A percentile compares a stretch with the other conserved stretches of the same genome.
These are phyloP conservation scores for Hydrotaea diabolus DNA, from an alignment of 2,888 invertebrate species.

Conservation along the genomic window DNA sequence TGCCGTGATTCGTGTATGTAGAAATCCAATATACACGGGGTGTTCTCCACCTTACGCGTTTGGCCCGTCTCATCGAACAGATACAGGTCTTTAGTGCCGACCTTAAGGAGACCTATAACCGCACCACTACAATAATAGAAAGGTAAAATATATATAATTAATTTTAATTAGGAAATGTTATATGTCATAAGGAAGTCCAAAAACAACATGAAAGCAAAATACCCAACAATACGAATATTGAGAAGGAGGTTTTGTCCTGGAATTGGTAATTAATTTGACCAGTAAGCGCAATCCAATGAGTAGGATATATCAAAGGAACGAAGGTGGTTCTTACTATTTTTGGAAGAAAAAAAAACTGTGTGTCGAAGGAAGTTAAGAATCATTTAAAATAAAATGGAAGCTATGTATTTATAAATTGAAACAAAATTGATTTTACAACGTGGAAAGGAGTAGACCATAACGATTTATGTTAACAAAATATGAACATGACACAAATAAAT, in stretches of 20 bases:
- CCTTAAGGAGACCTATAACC: conserved; percentile 93
- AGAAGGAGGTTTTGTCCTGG: not conserved
- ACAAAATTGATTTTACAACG: not conserved
- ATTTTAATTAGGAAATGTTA: conserved; percentile 15
- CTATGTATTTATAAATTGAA: not conserved
- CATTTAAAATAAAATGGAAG: conserved; percentile 14
- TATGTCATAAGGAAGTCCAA: conserved; percentile 17
- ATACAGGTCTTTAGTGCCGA: conserved; percentile 94
- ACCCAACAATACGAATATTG: not conserved
- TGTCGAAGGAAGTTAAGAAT: not conserved
- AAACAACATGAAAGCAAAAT: not conserved
- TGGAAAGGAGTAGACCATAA: not conserved
- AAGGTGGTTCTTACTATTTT: not conserved
- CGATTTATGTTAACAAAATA: not conserved
- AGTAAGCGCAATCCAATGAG: not conserved
- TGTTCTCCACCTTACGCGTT: conserved; percentile 89
- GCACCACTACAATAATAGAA: conserved; percentile 82
- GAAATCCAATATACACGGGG: conserved; percentile 96
- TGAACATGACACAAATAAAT: not conserved
- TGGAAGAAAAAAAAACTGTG: conserved; percentile 13
- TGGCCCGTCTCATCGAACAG: conserved; percentile 87
- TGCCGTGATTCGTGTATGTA: conserved; percentile 92
- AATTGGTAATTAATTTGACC: conserved; percentile 22
- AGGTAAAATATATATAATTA: not conserved
- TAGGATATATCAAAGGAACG: not conserved